A percentile compares a stretch with the other conserved stretches of the same genome.
These are phyloP conservation scores for Buceros bicornis DNA, from an alignment of 2,797 vertebrate genomes.

Conservation along the genomic window DNA sequence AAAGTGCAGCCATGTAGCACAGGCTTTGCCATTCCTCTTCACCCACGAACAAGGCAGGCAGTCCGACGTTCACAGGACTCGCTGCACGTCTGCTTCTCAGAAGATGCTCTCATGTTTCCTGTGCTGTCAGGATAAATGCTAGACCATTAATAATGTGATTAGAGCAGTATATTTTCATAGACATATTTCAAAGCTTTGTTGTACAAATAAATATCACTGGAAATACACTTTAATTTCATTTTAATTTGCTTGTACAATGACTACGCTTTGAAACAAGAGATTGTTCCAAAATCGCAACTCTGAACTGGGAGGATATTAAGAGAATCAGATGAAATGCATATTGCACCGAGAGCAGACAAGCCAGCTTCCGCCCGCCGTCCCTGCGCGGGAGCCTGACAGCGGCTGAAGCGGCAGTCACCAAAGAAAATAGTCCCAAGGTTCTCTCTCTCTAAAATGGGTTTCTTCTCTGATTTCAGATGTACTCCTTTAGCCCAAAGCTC, in stretches of 20 bases:
- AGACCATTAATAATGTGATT: not conserved
- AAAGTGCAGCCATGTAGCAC: not conserved
- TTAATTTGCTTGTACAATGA: slow-evolving; percentile 10
- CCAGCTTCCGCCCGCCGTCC: not conserved
- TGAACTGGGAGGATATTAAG: not conserved
- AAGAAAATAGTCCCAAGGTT: not conserved
- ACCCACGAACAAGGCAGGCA: not conserved
- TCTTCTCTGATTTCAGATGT: not conserved
- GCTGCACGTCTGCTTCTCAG: not conserved
- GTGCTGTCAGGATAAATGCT: not conserved
- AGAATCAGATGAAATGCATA: not conserved
- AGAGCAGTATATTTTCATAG: not conserved
- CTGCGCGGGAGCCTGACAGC: not conserved
- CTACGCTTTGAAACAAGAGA: not conserved
- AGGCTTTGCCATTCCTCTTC: not conserved
- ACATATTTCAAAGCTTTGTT: not conserved
- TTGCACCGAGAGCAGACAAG: not conserved
- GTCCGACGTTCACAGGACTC: not conserved
- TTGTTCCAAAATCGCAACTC: not conserved
- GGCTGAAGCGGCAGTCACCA: not conserved
- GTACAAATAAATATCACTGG: not conserved
- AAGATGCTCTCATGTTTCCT: not conserved
- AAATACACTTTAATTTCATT: not conserved
- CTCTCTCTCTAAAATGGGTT: not conserved
- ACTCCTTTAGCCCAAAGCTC: not conserved